Conservation (phyloP, 2,888 invertebrate species). For the Drosophila kanekoi region DNA sequence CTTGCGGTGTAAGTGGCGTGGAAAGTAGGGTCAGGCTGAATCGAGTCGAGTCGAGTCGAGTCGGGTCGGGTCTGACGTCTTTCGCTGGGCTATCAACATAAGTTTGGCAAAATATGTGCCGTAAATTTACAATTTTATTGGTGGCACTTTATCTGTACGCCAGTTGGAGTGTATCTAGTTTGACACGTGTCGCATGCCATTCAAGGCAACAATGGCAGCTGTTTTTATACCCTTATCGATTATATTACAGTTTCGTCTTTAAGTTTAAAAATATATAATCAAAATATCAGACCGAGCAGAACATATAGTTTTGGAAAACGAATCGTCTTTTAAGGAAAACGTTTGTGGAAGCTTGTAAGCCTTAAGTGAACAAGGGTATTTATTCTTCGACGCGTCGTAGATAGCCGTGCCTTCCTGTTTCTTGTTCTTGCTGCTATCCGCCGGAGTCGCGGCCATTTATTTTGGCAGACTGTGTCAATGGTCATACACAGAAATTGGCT, state of each 20-base stretch:
- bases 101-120: slow-evolving; percentile 64
- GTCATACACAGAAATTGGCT: slow-evolving; percentile 24
- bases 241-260: too few relatives aligned
- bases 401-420: not conserved
- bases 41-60: slow-evolving; percentile 1
- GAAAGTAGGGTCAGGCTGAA: not conserved
- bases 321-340: too few relatives aligned
- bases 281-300: too few relatives aligned
- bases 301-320: too few relatives aligned
- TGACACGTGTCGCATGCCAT: slow-evolving; percentile 67
- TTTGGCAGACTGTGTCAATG: slow-evolving; percentile 60
- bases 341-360: too few relatives aligned
- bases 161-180: slow-evolving; percentile 44
- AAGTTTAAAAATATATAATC: too few relatives aligned
- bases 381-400: too few relatives aligned
- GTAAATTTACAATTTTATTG: slow-evolving; percentile 65
- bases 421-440: slow-evolving; percentile 14
- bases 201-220: slow-evolving; percentile 56
- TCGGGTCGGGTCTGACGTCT: slow-evolving; percentile 13
- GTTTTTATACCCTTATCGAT: slow-evolving; percentile 14
- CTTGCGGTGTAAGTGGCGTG: slow-evolving; percentile 18
- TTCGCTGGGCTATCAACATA: slow-evolving; percentile 51
- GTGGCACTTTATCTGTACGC: slow-evolving; percentile 50
- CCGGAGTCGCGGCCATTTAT: slow-evolving; percentile 48
- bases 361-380: too few relatives aligned